A percentile compares a stretch with the other conserved stretches of the same genome.
These are phyloP conservation scores for Parauchenoglanis punctatus DNA, from an alignment of 2,797 vertebrate species.

Conservation along the genomic window DNA sequence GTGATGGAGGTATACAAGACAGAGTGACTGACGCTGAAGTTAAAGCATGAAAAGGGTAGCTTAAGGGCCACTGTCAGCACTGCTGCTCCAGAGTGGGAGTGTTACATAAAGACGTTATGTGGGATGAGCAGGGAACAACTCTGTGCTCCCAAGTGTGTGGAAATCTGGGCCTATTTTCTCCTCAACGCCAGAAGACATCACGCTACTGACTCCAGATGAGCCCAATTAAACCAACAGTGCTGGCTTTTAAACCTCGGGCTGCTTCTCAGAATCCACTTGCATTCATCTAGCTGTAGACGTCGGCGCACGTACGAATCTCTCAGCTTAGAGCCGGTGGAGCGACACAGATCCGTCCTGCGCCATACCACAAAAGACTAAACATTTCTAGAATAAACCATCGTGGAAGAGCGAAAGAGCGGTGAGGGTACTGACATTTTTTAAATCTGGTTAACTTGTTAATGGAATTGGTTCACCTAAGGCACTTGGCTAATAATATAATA, in stretches of 20 bases:
- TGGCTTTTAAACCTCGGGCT: constrained; percentile 16
- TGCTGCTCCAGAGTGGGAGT: constrained; percentile 50
- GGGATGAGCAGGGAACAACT: constrained; percentile 42
- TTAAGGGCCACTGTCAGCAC: constrained; percentile 30
- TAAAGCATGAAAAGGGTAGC: constrained; percentile 21
- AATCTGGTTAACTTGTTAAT: constrained; percentile 31
- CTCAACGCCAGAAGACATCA: constrained; percentile 16
- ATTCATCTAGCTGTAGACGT: constrained; percentile 30
- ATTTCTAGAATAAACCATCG: background rate
- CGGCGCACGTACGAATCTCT: constrained; percentile 19
- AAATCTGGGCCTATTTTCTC: constrained; percentile 33
- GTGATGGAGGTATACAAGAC: background rate
- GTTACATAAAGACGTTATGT: constrained; percentile 53
- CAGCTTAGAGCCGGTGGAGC: constrained; percentile 25
- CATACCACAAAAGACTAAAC: constrained; percentile 12
- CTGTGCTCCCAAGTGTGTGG: constrained; percentile 12
- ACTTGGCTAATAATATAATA: constrained; percentile 1
- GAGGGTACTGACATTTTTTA: background rate
- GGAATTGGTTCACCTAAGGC: constrained; percentile 20
- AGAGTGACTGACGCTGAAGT: background rate
- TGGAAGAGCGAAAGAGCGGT: background rate
- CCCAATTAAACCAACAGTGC: constrained; percentile 46
- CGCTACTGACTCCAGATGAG: constrained; percentile 42
- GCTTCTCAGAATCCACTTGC: constrained; percentile 4
- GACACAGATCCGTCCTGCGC: constrained; percentile 21